Base-by-base conservation (phyloP, 2,797 vertebrate species). In the Acropternis orthonyx region DNA sequence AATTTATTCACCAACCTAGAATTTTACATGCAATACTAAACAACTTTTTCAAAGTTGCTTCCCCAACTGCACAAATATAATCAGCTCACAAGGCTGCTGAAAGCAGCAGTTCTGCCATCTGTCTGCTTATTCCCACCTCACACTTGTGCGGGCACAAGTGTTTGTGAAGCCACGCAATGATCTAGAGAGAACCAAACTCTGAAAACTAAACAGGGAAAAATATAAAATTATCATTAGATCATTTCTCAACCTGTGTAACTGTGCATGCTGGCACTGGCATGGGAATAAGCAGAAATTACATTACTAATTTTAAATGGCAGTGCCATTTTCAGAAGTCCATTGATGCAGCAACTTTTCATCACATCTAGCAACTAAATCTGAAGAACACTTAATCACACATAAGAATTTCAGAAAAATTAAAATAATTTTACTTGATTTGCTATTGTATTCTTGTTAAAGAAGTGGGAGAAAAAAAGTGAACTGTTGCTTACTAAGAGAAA, bases 21-120 rank as follows among this genome's bases (percentile, higher is more conserved):
- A 87, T 93, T 85, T 65, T 46, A 73, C 3, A 6, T 36, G 71
- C 54, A 79, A 79, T 36, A 82, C 63, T 12, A 23, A 91, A 69
- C 23, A 94, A 96, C 92, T 97, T 94, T 88, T 41, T 11, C 9
- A 18, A 95, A 95, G 77, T 94, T 95, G 55, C 51, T 85, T 94
- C 83, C 77, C 36, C 90, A 94, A 95, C 56, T 59, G 84, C 90
- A 95, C 86, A 94, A 92, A 97, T 69, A 89, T 77, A 92, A 95
- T 86, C 88, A 94, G 90, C 79, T 97, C 96, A 96, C 90, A 30
- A 66, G 88, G 88, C 94, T 95, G 95, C 93, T 95, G 95, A 95
- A 97, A 90, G 93, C 95, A 97, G 95, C 95, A 97, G 96, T 96
- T 95, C 95, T 95, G 92, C 96, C 96, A 95, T 95, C 94, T 97